phyloP scores from a whole-genome alignment of 2,888 invertebrate species.

The Dasypogon diadema region DNA sequence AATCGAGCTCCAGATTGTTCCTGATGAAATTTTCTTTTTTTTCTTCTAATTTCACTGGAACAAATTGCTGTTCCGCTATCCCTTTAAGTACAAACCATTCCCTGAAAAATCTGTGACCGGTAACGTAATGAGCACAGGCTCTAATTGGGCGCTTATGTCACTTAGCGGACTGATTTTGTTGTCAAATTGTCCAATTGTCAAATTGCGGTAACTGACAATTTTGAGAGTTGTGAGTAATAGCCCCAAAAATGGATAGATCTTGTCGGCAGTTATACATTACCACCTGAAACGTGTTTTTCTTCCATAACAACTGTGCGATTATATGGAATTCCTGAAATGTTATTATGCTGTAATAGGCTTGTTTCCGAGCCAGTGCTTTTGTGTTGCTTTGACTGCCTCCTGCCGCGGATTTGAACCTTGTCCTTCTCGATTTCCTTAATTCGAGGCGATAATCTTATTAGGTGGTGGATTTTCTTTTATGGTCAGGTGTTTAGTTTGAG shows the following conservation, averaged over 20 bases:
- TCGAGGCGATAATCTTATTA: not conserved
- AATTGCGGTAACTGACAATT: slow-evolving; percentile 8
- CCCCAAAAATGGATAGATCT: slow-evolving; percentile 14
- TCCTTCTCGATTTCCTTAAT: not conserved
- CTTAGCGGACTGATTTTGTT: slow-evolving; percentile 14
- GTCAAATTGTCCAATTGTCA: slow-evolving; percentile 29
- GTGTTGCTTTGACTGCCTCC: not conserved
- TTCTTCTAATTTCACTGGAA: slow-evolving; percentile 20
- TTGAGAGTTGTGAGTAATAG: slow-evolving; percentile 18
- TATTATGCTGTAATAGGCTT: not conserved
- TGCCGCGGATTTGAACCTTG: not conserved
- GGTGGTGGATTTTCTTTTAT: no score
- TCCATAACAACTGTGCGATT: not conserved
- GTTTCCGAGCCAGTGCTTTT: not conserved
- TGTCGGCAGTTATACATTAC: not conserved
- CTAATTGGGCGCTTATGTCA: not conserved
- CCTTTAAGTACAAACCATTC: not conserved
- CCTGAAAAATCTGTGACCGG: not conserved
- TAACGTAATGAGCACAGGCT: not conserved
- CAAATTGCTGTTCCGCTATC: not conserved
- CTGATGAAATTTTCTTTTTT: slow-evolving; percentile 22
- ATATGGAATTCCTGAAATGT: not conserved
- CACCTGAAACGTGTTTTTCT: not conserved
- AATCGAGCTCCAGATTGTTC: slow-evolving; percentile 13
- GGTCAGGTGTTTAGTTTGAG: no score